Evolutionary conservation across 2,888 invertebrate genomes (phyloP).

Genomic region (Parnassius smintheus): DNA sequence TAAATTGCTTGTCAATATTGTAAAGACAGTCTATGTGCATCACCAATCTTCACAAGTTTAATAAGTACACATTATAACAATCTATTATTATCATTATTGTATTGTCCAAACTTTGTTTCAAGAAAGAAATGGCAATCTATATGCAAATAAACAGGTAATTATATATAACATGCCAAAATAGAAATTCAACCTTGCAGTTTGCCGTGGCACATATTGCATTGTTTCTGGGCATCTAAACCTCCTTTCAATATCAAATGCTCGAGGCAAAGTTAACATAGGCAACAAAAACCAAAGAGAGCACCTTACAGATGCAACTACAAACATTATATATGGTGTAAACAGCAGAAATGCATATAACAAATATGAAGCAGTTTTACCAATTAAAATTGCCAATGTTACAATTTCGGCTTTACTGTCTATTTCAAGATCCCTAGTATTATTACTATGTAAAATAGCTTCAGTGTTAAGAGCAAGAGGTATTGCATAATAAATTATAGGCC

Average conservation of each 20-base stretch:
- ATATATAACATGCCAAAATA: constrained; percentile 95
- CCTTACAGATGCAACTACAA: constrained; percentile 91
- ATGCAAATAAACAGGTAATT: constrained; percentile 88
- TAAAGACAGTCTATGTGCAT: constrained; percentile 29
- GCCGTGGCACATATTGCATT: constrained; percentile 91
- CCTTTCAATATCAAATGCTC: constrained; percentile 94
- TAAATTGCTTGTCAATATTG: constrained; percentile 17
- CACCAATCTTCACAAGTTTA: constrained; percentile 32
- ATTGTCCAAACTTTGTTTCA: constrained; percentile 36
- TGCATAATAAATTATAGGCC: constrained; percentile 95
- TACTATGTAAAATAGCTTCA: constrained; percentile 96
- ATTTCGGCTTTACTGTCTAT: constrained; percentile 94
- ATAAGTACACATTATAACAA: constrained; percentile 36
- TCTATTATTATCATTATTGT: constrained; percentile 27
- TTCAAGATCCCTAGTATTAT: constrained; percentile 95
- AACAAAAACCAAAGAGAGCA: constrained; percentile 94
- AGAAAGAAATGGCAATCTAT: constrained; percentile 82
- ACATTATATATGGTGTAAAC: constrained; percentile 94
- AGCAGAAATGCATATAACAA: constrained; percentile 93
- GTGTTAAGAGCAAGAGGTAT: constrained; percentile 96
- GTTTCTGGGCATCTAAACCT: constrained; percentile 90
- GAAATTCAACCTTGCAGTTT: constrained; percentile 94
- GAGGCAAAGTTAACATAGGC: constrained; percentile 92
- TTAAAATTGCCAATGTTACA: constrained; percentile 95
- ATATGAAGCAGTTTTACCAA: constrained; percentile 95